Percentiles rank a stretch among this genome's conserved stretches.
phyloP scores from a whole-genome alignment of 23 tunicate species.

The Clavelina lepadiformis region DNA sequence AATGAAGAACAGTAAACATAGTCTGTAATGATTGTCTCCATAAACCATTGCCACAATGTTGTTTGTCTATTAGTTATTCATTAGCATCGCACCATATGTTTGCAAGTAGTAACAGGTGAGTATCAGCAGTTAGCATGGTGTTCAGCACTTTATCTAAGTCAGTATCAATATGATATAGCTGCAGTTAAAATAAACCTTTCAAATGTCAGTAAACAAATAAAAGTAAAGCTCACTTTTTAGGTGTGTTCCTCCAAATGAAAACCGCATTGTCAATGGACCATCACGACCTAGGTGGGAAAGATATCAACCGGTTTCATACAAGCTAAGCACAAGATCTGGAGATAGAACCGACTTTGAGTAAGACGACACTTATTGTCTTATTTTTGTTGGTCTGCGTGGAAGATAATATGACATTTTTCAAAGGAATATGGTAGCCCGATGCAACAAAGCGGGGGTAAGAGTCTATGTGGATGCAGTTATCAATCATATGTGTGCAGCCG shows the following conservation, averaged over 20 bases:
- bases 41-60: too few species aligned
- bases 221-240: too few species aligned
- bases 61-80: too few species aligned
- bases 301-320: constrained; percentile 41
- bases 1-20: too few species aligned
- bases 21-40: too few species aligned
- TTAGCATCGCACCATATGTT: too few species aligned
- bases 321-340: constrained; percentile 12
- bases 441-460: constrained; percentile 25
- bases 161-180: too few species aligned
- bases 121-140: too few species aligned
- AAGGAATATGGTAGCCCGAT: constrained; percentile 22
- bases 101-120: too few species aligned
- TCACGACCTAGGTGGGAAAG: constrained; percentile 43
- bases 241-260: constrained; percentile 31
- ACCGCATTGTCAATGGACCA: background rate
- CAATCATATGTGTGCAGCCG: constrained; percentile 24
- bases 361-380: background rate
- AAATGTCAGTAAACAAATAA: too few species aligned
- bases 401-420: background rate
- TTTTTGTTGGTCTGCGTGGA: background rate
- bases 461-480: constrained; percentile 25
- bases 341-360: constrained; percentile 11
- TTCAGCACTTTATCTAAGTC: too few species aligned
- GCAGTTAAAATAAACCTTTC: too few species aligned